Percentiles rank a stretch among this genome's conserved stretches.
phyloP scores from a whole-genome alignment of 2,888 invertebrate species.

The Anoncus sp. region DNA sequence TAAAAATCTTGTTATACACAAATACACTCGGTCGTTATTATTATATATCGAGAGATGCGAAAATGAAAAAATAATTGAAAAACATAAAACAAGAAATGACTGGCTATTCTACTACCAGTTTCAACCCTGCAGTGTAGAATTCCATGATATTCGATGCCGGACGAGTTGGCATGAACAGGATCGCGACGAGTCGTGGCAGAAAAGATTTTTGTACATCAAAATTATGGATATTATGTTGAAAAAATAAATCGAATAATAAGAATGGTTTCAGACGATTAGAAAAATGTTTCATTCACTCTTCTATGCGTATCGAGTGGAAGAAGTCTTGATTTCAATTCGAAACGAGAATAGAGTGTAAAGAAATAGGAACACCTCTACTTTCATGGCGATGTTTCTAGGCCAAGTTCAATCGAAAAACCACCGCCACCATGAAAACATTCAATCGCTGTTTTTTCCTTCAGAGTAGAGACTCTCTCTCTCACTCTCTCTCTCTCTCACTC shows the following conservation, averaged over 20 bases:
- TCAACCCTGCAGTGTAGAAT: constrained; percentile 38
- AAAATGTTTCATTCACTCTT: not conserved
- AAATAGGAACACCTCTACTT: constrained; percentile 72
- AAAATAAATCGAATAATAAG: not conserved
- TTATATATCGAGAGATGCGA: constrained; percentile 11
- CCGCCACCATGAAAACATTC: constrained; percentile 19
- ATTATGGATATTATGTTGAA: not conserved
- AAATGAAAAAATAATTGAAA: no score
- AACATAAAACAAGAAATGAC: constrained; percentile 46
- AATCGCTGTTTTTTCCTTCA: constrained; percentile 16
- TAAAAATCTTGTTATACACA: no score
- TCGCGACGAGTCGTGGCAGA: constrained; percentile 13
- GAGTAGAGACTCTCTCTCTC: constrained; percentile 52
- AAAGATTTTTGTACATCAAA: not conserved
- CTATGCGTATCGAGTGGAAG: constrained; percentile 54
- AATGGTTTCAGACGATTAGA: not conserved
- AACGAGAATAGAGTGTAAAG: not conserved
- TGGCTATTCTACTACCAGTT: constrained; percentile 22
- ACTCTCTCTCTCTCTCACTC: no score
- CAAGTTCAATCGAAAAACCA: constrained; percentile 73
- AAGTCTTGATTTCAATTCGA: constrained; percentile 23
- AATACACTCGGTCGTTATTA: not conserved
- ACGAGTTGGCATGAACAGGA: constrained; percentile 10
- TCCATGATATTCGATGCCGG: constrained; percentile 12
- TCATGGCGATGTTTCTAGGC: constrained; percentile 68